Conservation (phyloP, 2,113 vertebrate genomes). For the Parus major region DNA sequence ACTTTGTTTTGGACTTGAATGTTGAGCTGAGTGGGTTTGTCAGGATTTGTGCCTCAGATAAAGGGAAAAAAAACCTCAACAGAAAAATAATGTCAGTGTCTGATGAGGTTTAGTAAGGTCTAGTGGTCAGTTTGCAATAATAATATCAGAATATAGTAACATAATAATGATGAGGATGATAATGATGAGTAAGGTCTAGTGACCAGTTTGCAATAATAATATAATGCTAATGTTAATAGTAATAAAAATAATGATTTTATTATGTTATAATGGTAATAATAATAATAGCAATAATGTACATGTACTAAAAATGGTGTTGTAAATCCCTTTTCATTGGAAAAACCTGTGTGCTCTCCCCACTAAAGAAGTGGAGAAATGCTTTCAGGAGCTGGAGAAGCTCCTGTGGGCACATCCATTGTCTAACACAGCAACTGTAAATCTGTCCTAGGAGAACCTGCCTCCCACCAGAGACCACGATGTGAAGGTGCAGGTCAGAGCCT, state of each 20-base stretch:
- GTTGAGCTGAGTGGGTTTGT: neutral
- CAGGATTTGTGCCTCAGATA: neutral
- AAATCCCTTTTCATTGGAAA: neutral
- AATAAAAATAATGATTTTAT: too few relatives aligned
- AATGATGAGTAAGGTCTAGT: neutral
- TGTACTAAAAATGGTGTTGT: neutral
- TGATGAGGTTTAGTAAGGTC: neutral
- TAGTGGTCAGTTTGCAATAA: neutral
- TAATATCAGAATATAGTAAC: neutral
- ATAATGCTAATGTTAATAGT: neutral
- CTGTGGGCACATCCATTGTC: neutral
- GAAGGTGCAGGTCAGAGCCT: conserved; percentile 91
- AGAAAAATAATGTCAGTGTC: neutral
- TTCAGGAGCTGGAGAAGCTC: neutral
- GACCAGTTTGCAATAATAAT: neutral
- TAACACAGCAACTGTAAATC: neutral
- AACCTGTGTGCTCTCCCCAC: neutral
- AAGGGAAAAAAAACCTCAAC: neutral
- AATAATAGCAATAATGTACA: too few relatives aligned
- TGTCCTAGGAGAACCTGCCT: conserved; percentile 78
- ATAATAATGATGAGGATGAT: neutral
- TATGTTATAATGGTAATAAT: too few relatives aligned
- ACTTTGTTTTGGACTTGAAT: neutral
- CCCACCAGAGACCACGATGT: conserved; percentile 78
- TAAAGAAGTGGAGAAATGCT: neutral